Conservation (phyloP, 2,113 vertebrate species). For the Callorhinus ursinus region DNA sequence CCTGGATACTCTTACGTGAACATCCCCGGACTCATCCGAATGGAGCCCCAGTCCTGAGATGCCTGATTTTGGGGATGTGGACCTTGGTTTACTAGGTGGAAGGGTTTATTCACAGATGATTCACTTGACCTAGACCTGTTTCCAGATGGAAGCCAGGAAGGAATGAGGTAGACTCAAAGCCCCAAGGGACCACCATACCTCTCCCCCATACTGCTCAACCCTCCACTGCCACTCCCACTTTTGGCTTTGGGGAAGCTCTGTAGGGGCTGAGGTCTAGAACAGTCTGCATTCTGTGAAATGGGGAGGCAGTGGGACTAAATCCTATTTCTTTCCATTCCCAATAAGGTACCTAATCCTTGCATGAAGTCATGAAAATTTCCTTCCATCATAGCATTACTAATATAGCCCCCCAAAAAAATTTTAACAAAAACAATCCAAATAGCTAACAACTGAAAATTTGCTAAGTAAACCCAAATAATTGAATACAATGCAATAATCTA, state of each 20-base stretch:
- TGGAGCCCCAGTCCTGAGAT: background rate
- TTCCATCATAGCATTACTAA: background rate
- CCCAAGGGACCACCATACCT: background rate
- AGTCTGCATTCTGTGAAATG: background rate
- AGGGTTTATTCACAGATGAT: background rate
- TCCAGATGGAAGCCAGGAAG: background rate
- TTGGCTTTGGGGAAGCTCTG: background rate
- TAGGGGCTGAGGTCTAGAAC: background rate
- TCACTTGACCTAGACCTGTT: background rate
- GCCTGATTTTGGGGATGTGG: background rate
- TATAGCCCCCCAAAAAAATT: background rate
- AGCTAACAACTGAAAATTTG: background rate
- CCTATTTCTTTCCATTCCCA: background rate
- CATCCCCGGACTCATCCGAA: background rate
- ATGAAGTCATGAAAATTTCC: background rate
- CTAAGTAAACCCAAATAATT: conserved; percentile 39
- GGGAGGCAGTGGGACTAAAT: background rate
- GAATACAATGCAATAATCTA: background rate
- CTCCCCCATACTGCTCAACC: background rate
- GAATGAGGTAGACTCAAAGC: background rate
- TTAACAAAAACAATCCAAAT: conserved; percentile 29
- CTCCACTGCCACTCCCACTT: background rate
- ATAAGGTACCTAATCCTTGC: background rate
- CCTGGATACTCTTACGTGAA: background rate
- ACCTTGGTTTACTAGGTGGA: background rate